Percentiles rank a stretch among this genome's conserved stretches.
Evolutionary conservation across 2,797 vertebrate genomes (phyloP).

Genomic region (Trachurus trachurus): DNA sequence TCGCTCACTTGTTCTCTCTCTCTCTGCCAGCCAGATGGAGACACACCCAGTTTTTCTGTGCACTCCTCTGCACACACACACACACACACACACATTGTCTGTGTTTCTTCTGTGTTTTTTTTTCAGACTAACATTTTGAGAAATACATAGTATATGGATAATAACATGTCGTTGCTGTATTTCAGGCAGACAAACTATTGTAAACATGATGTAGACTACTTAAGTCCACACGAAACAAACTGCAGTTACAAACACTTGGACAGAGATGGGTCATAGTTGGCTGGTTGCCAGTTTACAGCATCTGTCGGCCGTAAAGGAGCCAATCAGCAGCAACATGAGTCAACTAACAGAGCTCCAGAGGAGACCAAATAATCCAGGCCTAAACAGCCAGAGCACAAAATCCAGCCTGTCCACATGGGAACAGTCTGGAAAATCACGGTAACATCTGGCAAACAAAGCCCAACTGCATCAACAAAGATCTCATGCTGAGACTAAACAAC

Average conservation of each 20-base stretch:
- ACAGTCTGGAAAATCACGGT: constrained; percentile 8
- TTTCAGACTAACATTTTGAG: background rate
- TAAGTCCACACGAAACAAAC: background rate
- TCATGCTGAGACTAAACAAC: background rate
- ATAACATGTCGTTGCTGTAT: background rate
- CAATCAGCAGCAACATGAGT: constrained; percentile 52
- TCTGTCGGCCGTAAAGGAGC: constrained; percentile 58
- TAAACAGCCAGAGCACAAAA: constrained; percentile 2
- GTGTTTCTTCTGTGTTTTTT: background rate
- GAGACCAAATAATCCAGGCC: constrained; percentile 27
- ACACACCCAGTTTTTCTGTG: constrained; percentile 73
- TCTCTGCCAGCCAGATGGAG: constrained; percentile 74
- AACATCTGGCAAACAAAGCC: constrained; percentile 37
- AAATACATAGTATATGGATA: background rate
- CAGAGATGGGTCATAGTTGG: constrained; percentile 36
- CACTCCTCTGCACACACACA: constrained; percentile 36
- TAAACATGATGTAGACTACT: background rate
- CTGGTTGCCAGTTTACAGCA: constrained; percentile 44
- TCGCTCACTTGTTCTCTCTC: constrained; percentile 30
- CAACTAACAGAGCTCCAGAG: constrained; percentile 24
- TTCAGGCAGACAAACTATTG: background rate
- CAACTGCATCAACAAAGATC: background rate
- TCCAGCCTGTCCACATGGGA: background rate
- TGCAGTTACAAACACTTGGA: background rate
- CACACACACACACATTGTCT: constrained; percentile 27